Evolutionary conservation across 2,113 vertebrate genomes (phyloP), one percentile per base, ranked within the genome.

Genomic region (Cettia cetti): DNA sequence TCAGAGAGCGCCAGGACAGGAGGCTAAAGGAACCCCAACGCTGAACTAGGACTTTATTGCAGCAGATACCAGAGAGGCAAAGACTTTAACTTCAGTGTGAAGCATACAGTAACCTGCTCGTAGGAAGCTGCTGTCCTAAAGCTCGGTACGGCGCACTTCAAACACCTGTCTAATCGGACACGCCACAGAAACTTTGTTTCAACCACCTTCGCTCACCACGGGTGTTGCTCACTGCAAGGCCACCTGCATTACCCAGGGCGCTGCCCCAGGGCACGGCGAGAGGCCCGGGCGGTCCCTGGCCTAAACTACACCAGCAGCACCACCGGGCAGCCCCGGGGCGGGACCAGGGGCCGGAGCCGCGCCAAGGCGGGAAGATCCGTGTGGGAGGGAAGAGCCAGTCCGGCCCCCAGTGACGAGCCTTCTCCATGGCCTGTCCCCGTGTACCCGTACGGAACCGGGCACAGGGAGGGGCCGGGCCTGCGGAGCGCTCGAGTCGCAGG

Each of bases 201-300:
- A 68, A 49, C 45, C 76, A n/a, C 53, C 19, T 84, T 47, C n/a
- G 14, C 28, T 39, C 61, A 30, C 13, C 12, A 1, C 4, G 11
- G 10, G 3, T 8, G 17, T 18, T 37, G 9, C 0, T 28, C 42
- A 3, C 28, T 0, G 0, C 3, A 23, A 65, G 60, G 61, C 47
- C 66, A 64, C n/a, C 33, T 9, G 17, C 15, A 12, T 1, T 44
- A 22, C 0, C 39, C 5, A 4, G 15, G 57, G 22, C 15, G 11
- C 2, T 6, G 60, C 59, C 68, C 15, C 12, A 13, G n/a, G 53
- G 54, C 50, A n/a, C 8, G 13, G 76, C 35, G 9, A 16, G 19
- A 17, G 35, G 9, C 12, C 23, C 2, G 26, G 27, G 15, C 1
- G 21, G 37, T 3, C 49, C 17, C 7, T 0, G 45, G 35, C 47